These are phyloP conservation scores for Suncus etruscus DNA, from an alignment of 2,113 vertebrate genomes.

Conservation along the genomic window DNA sequence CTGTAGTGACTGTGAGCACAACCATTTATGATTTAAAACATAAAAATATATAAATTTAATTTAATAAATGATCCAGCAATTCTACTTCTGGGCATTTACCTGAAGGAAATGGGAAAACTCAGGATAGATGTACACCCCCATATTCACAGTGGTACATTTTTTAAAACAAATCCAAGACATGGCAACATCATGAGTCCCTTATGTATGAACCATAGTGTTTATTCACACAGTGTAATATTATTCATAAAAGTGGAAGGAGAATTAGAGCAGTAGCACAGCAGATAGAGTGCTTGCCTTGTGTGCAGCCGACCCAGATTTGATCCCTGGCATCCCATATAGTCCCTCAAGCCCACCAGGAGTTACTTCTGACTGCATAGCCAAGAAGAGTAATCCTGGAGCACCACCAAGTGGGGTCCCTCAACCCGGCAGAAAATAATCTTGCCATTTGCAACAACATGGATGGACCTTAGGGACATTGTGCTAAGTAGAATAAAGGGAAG, in stretches of 20 bases:
- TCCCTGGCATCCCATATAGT: too few relatives aligned
- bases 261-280: too few relatives aligned
- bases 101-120: neutral
- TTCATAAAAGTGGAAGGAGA: neutral
- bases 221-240: neutral
- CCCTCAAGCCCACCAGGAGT: too few relatives aligned
- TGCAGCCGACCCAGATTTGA: too few relatives aligned
- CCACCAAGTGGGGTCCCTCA: too few relatives aligned
- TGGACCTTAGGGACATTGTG: neutral
- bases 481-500: neutral
- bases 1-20: too few relatives aligned
- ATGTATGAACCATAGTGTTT: neutral
- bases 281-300: too few relatives aligned
- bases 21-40: too few relatives aligned
- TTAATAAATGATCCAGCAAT: neutral
- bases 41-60: neutral
- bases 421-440: neutral
- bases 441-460: neutral
- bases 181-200: neutral
- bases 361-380: too few relatives aligned
- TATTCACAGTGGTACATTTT: neutral
- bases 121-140: neutral
- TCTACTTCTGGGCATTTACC: neutral
- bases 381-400: too few relatives aligned
- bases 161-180: neutral